Evolutionary conservation across 2,888 invertebrate genomes (phyloP), one percentile per base, ranked within the genome.

Genomic region (Zaprionus bogoriensis): DNA sequence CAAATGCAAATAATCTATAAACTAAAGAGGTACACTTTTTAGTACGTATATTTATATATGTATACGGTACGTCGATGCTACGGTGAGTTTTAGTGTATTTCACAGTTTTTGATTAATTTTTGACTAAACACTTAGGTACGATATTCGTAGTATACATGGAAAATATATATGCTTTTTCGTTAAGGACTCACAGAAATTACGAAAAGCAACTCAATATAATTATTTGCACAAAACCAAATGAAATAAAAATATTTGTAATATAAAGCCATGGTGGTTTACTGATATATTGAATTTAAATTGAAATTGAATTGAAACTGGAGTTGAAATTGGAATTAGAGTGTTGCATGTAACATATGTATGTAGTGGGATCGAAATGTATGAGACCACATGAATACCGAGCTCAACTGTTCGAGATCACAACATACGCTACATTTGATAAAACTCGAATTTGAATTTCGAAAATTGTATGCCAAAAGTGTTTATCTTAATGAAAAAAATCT

Each of bases 401-500:
- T 55, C 65, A 58, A 69, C 61, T 62, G 77, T 58, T 57, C 42
- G 61, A 39, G 71, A 84, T 80, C 81, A 64, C 87, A 80, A 79
- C 79, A 53, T 51, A 28, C 25, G 39, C 28, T 59, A 57, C 46
- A 53, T 62, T 25, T 42, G 59, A 28, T 28, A 41, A 42, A 58
- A 32, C 25, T 53, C 55, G 36, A 58, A 60, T 36, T 32, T 46
- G 7, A 79, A 86, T 75, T 74, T 80, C 36, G 66, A 68, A 87
- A 73, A 67, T 80, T 54, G 60, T 70, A 81, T 77, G 78, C 78
- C 77, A 76, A 82, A 84, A 77, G 87, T 87, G 87, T 89, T 84
- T 89, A 87, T 87, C 87, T 89, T 89, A 87, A 87, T 88, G 71
- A 87, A 85, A 84, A 84, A 87, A 82, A 78, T 81, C 85, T 53